Evolutionary conservation across 1,140 invertebrate genomes (phyloP), one percentile per base, ranked within the genome.

Genomic region (Stratiolaelaps scimitus): DNA sequence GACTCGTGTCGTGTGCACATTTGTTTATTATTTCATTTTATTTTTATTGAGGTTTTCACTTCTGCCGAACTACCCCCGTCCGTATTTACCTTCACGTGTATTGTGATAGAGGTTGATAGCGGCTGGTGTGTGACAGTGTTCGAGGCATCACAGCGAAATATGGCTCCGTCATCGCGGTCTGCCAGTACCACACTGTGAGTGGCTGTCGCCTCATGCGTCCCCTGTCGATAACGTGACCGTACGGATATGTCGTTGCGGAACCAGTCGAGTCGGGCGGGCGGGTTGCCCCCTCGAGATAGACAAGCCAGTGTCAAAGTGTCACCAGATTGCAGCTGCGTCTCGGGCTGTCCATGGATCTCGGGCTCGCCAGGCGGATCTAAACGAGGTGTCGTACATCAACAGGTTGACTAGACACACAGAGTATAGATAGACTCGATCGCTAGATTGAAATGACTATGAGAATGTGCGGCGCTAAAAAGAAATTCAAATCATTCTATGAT

Each of bases 201-300:
- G 6, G 53, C 53, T 34, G 34, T 60, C 17, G 53, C 53, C 20
- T 60, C 53, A 60, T 60, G 53, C 15, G 26, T 34, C 15, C 34
- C 53, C 23, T 60, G 53, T 19, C 53, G 53, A 10, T 60, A 60
- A 26, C 53, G 26, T 23, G 53, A 60, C 1, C 53, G 53, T 15
- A 92, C 85, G 72, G 86, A 83, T 68, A 86, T 83, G 7, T 84
- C 83, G 73, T 93, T 92, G 73, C 88, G 86, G 78, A 87, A 94
- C 92, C 92, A 96, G 67, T 90, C 84, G 1, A 96, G 82, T 73
- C 91, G 85, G 1, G 92, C 90, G 4, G 90, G 85, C 20, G 93
- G 93, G 80, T 98, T 97, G 10, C 93, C 93, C 40, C 91, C 91
- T 26, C 86, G 81, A 64, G 91, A 92, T 69, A 85, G 81, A 78